Base-by-base conservation (phyloP, 2,888 invertebrate species). In the Leistus spinibarbis region DNA sequence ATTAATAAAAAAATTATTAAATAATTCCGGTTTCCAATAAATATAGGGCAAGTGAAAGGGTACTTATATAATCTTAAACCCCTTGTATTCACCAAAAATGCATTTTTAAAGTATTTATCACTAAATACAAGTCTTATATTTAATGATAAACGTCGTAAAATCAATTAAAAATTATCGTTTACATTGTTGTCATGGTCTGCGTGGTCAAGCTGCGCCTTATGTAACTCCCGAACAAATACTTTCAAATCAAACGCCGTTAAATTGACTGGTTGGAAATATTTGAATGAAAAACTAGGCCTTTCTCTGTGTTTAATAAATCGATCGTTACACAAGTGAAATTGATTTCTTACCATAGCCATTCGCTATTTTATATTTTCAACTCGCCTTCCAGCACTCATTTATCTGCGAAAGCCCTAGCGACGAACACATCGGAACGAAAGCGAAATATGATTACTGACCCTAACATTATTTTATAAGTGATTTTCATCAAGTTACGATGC, bases 221-320 rank as follows among this genome's bases (percentile, higher is more conserved):
- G 64, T 54, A 75, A 75, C 17, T 13, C 19, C 10, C 13, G 13
- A 64, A 64, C 64, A 24, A 57, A 75, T 63, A 75, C 75, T 75
- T 75, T 75, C 75, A 63, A 75, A 75, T 75, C 68, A 69, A 69
- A 63, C 27, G 64, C 62, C 75, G 75, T 68, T 54, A 75, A 75
- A 75, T 75, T 75, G 63, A 40, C 66, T 63, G 64, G n/a, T 63
- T 62, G 24, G 63, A 68, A 69, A 53, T 75, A 63, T 54, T 75
- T 68, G 66, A 22, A n/a, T 40, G 54, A 75, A 67, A 75, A 68
- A 75, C 63, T 27, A 62, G 68, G 68, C 75, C 75, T 75, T 69
- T 75, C 75, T 75, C 75, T 75, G 40, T 40, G 69, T 69, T n/a
- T n/a, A 75, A 69, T 75, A 75, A 64, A 69, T 75, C 64, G 75